Conservation (phyloP, 2,888 invertebrate genomes). For the Thecophora atra region DNA sequence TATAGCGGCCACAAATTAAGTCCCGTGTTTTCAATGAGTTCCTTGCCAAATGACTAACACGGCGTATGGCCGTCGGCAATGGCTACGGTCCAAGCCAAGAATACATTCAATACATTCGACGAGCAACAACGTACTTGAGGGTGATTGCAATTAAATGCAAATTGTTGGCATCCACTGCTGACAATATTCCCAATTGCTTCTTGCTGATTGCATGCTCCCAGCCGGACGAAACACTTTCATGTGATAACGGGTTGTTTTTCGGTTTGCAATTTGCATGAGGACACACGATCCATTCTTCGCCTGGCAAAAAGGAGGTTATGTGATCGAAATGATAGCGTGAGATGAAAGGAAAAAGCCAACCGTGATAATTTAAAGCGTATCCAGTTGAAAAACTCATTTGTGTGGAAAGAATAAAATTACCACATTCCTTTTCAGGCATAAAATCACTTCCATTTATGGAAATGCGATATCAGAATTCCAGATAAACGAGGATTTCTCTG, state of each 20-base stretch:
- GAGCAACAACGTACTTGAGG: not conserved
- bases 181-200: constrained; percentile 33
- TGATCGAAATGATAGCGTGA: not conserved
- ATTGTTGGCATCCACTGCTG: constrained; percentile 39
- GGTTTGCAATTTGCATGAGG: constrained; percentile 24
- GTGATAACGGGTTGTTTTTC: constrained; percentile 12
- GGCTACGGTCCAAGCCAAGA: not conserved
- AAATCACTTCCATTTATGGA: too few species aligned
- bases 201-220: constrained; percentile 15
- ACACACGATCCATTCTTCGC: not conserved
- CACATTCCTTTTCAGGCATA: too few species aligned
- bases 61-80: not conserved
- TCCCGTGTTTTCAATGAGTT: constrained; percentile 1
- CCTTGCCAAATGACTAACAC: not conserved
- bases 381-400: too few species aligned
- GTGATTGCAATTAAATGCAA: constrained; percentile 40
- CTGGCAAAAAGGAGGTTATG: not conserved
- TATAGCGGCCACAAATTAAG: constrained; percentile 11
- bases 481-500: too few species aligned
- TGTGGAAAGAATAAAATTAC: too few species aligned
- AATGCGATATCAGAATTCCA: too few species aligned
- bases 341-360: not conserved
- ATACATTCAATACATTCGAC: not conserved
- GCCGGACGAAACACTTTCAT: not conserved
- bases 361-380: too few species aligned